Base-by-base conservation (phyloP, 1,140 invertebrate genomes). In the Zaprionus lachaisei region DNA sequence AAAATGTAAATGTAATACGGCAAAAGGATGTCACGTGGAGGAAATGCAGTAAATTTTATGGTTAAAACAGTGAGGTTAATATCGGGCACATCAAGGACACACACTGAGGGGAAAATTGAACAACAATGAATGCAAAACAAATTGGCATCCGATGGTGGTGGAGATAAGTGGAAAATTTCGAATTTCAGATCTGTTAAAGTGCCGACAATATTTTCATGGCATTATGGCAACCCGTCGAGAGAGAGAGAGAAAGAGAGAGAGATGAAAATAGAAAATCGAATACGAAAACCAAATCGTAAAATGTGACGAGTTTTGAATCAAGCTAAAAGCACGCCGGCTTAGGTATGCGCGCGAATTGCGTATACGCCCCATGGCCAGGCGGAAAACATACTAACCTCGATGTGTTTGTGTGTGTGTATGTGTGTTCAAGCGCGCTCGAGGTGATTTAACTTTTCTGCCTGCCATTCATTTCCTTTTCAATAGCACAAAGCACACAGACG, bases 381-480 rank as follows among this genome's bases (percentile, higher is more conserved):
- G 22, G 15, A 57, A 66, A 67, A 37, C 41, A 54, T 60, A 72
- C 70, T 47, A 47, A 47, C 41, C n/a, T 47, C 41, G 41, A 47
- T 77, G 64, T 62, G 56, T 51, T 57, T 38, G 51, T 34, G 31
- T 31, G 26, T 6, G 37, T 24, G 37, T 24, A 0, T 51, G 20
- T 51, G 47, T 51, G 11, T 17, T 12, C 66, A 11, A 11, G 47
- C 37, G 71, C 60, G 84, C 84, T 87, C 81, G 84, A 89, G 83
- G 83, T 87, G 83, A 83, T 87, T 87, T 87, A 89, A 87, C 83
- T 87, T 87, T 86, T 83, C 61, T 87, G 83, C 83, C 80, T 87
- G 77, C 77, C 81, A 89, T 83, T 87, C 84, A 79, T 89, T 87
- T 87, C 83, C 84, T 83, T 89, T 87, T 89, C 84, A 87, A 87